A percentile compares a stretch with the other conserved stretches of the same genome.
phyloP scores from a whole-genome alignment of 2,113 vertebrate genomes.

The Brachyhypopomus occidentalis region DNA sequence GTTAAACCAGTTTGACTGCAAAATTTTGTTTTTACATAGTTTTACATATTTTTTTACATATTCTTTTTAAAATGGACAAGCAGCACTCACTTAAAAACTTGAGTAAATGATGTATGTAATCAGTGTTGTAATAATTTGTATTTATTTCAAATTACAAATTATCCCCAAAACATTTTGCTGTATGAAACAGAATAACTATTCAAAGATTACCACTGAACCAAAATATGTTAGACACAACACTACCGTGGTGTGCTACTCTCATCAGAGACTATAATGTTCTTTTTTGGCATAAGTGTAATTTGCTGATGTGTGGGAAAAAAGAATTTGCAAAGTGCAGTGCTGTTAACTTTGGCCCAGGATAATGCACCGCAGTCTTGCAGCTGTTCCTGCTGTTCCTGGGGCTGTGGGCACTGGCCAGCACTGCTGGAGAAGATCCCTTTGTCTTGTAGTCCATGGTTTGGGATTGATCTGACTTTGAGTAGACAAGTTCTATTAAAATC shows the following conservation, averaged over 20 bases:
- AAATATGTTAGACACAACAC: neutral
- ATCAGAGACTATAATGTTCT: conserved; percentile 25
- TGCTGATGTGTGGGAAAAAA: conserved; percentile 34
- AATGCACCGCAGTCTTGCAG: conserved; percentile 4
- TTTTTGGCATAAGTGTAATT: conserved; percentile 29
- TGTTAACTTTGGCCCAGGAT: conserved; percentile 16
- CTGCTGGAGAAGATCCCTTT: neutral
- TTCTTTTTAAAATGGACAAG: too few species aligned
- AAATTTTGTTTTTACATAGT: too few species aligned
- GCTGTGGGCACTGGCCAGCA: neutral
- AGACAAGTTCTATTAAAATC: neutral
- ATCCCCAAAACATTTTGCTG: too few species aligned
- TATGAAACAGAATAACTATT: neutral
- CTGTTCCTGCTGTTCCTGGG: neutral
- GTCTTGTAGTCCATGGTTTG: neutral
- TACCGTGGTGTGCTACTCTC: neutral
- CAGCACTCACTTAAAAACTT: too few species aligned
- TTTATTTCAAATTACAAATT: too few species aligned
- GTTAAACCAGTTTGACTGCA: too few species aligned
- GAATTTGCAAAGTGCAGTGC: conserved; percentile 25
- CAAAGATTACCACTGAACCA: neutral
- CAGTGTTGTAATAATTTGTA: too few species aligned
- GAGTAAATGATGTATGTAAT: too few species aligned
- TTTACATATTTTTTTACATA: too few species aligned
- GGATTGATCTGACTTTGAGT: neutral